Base-by-base conservation (phyloP, 2,797 vertebrate species). In the Tapirus indicus region DNA sequence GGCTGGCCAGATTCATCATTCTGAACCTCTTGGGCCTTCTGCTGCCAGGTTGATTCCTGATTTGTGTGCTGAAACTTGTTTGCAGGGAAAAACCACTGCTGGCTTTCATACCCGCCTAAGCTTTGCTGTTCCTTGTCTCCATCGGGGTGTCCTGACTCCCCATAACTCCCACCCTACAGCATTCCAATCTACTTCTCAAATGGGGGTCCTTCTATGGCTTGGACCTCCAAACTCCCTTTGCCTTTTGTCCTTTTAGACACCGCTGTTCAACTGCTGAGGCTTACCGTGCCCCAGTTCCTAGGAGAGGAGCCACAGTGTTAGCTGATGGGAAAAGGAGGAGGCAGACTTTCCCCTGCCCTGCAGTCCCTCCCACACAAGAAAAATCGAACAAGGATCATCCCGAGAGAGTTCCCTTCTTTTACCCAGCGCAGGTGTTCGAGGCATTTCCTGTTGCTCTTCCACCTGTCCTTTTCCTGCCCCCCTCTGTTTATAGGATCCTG, bases 11-110 rank as follows among this genome's bases (percentile, higher is more conserved):
- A 10, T 52, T 44, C 35, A 2, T 49, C 5, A 6, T 23, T 27
- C 32, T 41, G 52, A 64, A 25, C 2, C 49, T 71, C 38, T 23
- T 1, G 9, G 12, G 41, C 29, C 60, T 35, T 41, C 29, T 44
- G 27, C 29, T 9, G 0, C 32, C 6, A 1, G 52, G 14, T 49
- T 4, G 23, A 56, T 68, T 69, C 12, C 16, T 16, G 10, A 20
- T 0, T 1, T 5, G 0, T 1, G 2, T 32, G 3, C 21, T 0
- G 3, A 25, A 56, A 20, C 0, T 0, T 23, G 77, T 90, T 32
- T 68, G 3, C 23, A n/a, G 77, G 49, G 29, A 58, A 78, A 78
- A 54, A 41, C 2, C 0, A 6, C 56, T n/a, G 23, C 11, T 4
- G 35, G 60, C 23, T 66, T 88, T 75, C 74, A 6, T 1, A 27